phyloP scores from a whole-genome alignment of 2,888 invertebrate genomes.

The Oligia latruncula region DNA sequence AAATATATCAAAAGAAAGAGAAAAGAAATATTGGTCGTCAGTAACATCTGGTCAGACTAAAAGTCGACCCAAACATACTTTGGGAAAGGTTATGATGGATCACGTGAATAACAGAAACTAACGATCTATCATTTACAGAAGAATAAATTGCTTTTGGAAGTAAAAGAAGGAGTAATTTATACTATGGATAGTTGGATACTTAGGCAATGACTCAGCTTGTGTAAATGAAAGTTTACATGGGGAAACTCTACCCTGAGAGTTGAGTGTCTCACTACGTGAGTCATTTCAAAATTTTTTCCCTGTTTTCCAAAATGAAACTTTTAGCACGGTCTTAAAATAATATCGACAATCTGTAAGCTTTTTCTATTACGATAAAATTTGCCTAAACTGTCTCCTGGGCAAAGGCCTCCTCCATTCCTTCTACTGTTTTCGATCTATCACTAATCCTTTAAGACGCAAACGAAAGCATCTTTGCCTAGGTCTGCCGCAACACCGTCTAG shows the following conservation, averaged over 20 bases:
- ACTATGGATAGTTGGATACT: background rate
- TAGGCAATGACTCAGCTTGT: constrained; percentile 16
- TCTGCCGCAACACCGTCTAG: background rate
- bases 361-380: background rate
- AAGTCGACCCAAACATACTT: constrained; percentile 34
- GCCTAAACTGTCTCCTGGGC: background rate
- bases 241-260: background rate
- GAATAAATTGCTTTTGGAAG: constrained; percentile 29
- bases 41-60: constrained; percentile 36
- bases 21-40: constrained; percentile 38
- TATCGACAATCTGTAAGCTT: background rate
- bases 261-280: background rate
- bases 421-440: background rate
- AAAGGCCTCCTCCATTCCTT: background rate
- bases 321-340: background rate
- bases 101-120: constrained; percentile 6
- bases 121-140: constrained; percentile 9
- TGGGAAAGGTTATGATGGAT: constrained; percentile 32
- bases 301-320: background rate
- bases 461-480: background rate
- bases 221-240: background rate
- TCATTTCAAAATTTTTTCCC: background rate
- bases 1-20: constrained; percentile 38
- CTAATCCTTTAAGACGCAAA: background rate
- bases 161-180: constrained; percentile 16